These are phyloP conservation scores for Notospermus geniculatus DNA, from an alignment of 1,140 invertebrate species.

Conservation along the genomic window DNA sequence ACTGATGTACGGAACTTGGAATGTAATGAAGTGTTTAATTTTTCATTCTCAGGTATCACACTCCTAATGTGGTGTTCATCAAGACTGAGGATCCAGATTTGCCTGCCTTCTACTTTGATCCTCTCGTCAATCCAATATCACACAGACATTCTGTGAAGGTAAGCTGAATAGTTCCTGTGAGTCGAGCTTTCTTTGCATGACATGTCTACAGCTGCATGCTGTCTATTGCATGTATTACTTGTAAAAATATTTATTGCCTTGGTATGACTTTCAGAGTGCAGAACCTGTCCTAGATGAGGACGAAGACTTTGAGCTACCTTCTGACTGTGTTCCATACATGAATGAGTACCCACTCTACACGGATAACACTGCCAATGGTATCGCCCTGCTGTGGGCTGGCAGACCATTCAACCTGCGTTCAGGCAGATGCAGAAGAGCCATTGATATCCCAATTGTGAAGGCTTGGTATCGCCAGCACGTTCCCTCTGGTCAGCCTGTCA, in stretches of 20 bases:
- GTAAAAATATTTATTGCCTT: not conserved
- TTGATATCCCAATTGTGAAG: conserved; percentile 97
- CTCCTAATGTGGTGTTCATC: conserved; percentile 98
- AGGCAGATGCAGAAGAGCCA: conserved; percentile 75
- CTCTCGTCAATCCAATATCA: conserved; percentile 97
- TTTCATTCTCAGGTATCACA: conserved; percentile 83
- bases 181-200: not conserved
- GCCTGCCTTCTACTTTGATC: conserved; percentile 99
- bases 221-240: conserved; percentile 1
- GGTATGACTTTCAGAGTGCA: conserved; percentile 42
- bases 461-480: conserved; percentile 93
- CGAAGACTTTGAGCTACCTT: conserved; percentile 90
- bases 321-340: conserved; percentile 86
- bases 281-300: conserved; percentile 87
- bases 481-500: conserved; percentile 96
- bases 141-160: conserved; percentile 85
- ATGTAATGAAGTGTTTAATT: not conserved
- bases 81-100: conserved; percentile 99
- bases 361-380: conserved; percentile 98
- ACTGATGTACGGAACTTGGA: not conserved
- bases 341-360: conserved; percentile 94
- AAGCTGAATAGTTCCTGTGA: conserved; percentile 17
- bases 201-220: not conserved
- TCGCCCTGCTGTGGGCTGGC: conserved; percentile 97
- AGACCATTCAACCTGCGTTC: conserved; percentile 96